Conservation (phyloP, 2,888 invertebrate genomes). For the Pristionchus fissidentatus region DNA sequence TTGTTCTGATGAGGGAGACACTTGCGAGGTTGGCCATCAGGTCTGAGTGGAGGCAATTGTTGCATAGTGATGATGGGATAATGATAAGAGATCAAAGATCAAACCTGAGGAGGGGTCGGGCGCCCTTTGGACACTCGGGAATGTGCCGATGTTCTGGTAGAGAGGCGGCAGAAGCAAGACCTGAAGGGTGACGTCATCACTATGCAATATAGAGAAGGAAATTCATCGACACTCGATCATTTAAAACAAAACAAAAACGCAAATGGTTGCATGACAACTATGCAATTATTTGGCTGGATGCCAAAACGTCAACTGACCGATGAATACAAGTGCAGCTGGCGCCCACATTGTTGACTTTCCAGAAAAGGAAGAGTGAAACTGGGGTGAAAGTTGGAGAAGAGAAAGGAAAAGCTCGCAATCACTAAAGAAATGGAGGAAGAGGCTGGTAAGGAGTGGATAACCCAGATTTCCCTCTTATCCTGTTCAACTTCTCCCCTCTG, state of each 20-base stretch:
- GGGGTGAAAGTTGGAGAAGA: background rate
- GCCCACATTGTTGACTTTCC: background rate
- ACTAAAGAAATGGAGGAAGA: slow-evolving; percentile 19
- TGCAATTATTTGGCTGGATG: no score
- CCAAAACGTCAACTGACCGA: background rate
- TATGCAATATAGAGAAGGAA: background rate
- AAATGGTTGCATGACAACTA: no score
- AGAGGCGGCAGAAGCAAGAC: background rate
- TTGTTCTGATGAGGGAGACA: slow-evolving; percentile 74
- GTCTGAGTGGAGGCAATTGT: slow-evolving; percentile 60
- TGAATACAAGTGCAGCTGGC: background rate
- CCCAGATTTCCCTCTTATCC: slow-evolving; percentile 20
- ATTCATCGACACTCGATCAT: no score
- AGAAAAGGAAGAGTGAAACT: background rate
- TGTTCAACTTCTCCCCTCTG: background rate
- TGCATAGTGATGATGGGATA: no score
- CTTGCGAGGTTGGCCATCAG: slow-evolving; percentile 72
- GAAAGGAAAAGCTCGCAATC: background rate
- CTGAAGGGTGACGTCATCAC: background rate
- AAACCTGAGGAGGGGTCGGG: slow-evolving; percentile 56
- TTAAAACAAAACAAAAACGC: no score
- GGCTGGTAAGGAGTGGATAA: slow-evolving; percentile 30
- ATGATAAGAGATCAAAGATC: slow-evolving; percentile 41
- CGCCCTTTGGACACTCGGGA: slow-evolving; percentile 59
- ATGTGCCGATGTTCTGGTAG: slow-evolving; percentile 44